These are phyloP conservation scores for Ommatoiulus sabulosus DNA, from an alignment of 2,888 invertebrate genomes.

Conservation along the genomic window DNA sequence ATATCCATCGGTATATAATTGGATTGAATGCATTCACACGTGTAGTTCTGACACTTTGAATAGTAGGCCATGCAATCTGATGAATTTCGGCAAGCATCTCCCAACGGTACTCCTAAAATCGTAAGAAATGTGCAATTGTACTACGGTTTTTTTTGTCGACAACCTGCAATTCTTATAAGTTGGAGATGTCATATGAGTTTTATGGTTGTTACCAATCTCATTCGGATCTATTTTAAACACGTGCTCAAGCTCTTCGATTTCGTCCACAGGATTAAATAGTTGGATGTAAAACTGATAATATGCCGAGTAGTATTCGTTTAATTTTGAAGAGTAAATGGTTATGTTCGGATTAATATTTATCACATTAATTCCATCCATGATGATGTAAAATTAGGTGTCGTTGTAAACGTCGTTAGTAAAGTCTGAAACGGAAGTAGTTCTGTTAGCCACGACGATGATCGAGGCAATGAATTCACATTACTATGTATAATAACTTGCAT, in stretches of 20 bases:
- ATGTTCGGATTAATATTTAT: background rate
- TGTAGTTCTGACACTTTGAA: background rate
- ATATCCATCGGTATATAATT: slow-evolving; percentile 11
- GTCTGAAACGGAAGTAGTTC: slow-evolving; percentile 9
- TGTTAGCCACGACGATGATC: background rate
- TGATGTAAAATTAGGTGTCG: background rate
- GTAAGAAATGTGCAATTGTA: no score
- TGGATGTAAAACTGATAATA: slow-evolving; percentile 12
- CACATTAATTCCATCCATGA: background rate
- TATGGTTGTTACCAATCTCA: background rate
- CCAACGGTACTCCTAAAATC: background rate
- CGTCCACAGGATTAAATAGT: background rate
- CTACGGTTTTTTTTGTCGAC: no score
- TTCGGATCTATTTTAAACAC: slow-evolving; percentile 11
- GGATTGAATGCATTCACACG: background rate
- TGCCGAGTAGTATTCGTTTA: slow-evolving; percentile 20
- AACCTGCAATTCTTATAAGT: no score
- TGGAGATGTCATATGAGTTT: background rate
- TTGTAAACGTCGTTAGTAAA: background rate
- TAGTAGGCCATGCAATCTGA: slow-evolving; percentile 38
- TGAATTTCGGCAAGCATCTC: background rate
- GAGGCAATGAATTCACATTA: background rate
- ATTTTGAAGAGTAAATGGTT: background rate
- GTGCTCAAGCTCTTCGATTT: slow-evolving; percentile 15
- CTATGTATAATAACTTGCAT: background rate